Base-by-base conservation (phyloP, 2,113 vertebrate species). In the Cygnus buccinator region DNA sequence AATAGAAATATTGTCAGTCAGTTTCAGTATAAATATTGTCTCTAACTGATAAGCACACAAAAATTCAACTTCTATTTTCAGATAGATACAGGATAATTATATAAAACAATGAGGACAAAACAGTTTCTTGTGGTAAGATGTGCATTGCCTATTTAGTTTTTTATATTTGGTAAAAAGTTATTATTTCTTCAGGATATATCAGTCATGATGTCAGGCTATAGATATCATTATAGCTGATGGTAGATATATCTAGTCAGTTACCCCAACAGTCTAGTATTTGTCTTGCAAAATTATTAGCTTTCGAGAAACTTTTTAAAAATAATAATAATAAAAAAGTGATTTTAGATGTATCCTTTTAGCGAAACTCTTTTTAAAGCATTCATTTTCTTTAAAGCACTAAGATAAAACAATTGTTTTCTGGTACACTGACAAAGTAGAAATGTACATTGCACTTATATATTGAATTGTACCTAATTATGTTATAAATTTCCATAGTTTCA, bases 1-100 rank as follows among this genome's bases (percentile, higher is more conserved):
- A 97, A 96, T 54, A 96, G 93, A 97, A 90, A 87, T 87, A 65
- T 22, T 97, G 95, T 96, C 98, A 95, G 73, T 97, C 97, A 97
- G 44, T 44, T 43, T 75, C 91, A 96, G 71, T 26, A 66, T 66
- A 91, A 93, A 78, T 95, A 90, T 80, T 84, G 41, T 77, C 63
- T 90, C 52, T 89, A 41, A 89, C 65, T 48, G 50, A 83, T 29
- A 84, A 96, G 86, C 52, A 70, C 44, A 84, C 35, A 71, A 80
- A 48, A 7, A 17, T 31, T 23, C 12, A 35, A 87, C 68, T 26
- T 48, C 71, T 75, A 3, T 58, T 81, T 67, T 59, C 48, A 76
- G 52, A n/a, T n/a, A 73, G 33, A 10, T 31, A 61, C 16, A 54
- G 39, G 18, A 70, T 61, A 81, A 66, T 7, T 92, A 71, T 59